Percentiles rank a stretch among this genome's conserved stretches.
Evolutionary conservation across 2,888 invertebrate species (phyloP).

Genomic region (Ophonus ardosiacus): DNA sequence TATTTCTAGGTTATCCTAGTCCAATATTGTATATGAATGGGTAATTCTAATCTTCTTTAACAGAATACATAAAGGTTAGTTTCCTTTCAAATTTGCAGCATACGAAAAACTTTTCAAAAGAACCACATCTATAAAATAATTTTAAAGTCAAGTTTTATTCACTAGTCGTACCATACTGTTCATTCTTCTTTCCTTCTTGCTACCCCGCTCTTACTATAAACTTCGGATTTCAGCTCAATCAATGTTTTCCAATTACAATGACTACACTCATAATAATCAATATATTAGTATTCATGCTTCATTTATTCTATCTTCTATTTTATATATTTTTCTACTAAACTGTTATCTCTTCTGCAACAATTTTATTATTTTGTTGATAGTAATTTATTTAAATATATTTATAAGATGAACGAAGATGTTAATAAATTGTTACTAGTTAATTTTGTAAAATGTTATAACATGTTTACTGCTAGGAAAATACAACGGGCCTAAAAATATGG

Average conservation of each 20-base stretch:
- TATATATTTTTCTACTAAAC: not conserved
- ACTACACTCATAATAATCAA: constrained; percentile 16
- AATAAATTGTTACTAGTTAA: constrained; percentile 64
- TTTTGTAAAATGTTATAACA: constrained; percentile 64
- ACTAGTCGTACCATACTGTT: too few relatives aligned
- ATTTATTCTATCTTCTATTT: constrained; percentile 31
- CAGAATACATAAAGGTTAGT: too few relatives aligned
- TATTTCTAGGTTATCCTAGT: too few relatives aligned
- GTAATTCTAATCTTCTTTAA: too few relatives aligned
- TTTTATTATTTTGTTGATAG: constrained; percentile 48
- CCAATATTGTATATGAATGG: too few relatives aligned
- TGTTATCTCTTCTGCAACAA: constrained; percentile 40
- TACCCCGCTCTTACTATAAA: constrained; percentile 47
- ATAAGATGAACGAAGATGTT: constrained; percentile 58
- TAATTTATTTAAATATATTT: constrained; percentile 61
- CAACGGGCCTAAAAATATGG: constrained; percentile 64
- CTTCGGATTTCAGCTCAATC: constrained; percentile 41
- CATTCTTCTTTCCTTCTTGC: constrained; percentile 52
- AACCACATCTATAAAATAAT: too few relatives aligned
- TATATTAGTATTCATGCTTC: constrained; percentile 40
- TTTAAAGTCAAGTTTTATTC: too few relatives aligned
- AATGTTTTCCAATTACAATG: constrained; percentile 54
- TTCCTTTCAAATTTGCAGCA: too few relatives aligned
- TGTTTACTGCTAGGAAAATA: constrained; percentile 63
- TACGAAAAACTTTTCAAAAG: too few relatives aligned